Evolutionary conservation across 2,797 vertebrate species (phyloP), one percentile per base, ranked within the genome.

Genomic region (Trachurus trachurus): DNA sequence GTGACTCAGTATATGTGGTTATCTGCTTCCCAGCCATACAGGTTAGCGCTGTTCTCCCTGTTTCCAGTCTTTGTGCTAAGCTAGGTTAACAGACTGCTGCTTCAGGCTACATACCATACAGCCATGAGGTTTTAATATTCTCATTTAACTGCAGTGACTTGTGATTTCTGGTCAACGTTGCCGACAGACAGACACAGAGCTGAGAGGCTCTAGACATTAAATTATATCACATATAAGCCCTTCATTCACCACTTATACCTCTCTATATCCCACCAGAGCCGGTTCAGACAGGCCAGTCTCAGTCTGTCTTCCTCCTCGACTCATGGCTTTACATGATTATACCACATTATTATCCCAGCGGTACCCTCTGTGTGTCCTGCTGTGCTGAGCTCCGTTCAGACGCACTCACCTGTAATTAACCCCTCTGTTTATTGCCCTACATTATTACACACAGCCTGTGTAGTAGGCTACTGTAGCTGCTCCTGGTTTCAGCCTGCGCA

Each of bases 361-460:
- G 56, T 84, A 40, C 54, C 78, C 76, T 89, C 74, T 49, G 74
- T 81, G 67, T 76, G 72, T 83, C 83, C 86, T 81, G 68, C 81
- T 74, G 17, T 49, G 34, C 71, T 89, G 86, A 90, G 82, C 85
- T 83, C 76, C 21, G 56, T 81, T 85, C 86, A 91, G 78, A 85
- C 76, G 7, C 13, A 16, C 83, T 74, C 82, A 82, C 80, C 85
- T 87, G 73, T 91, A 85, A 87, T 91, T 83, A 89, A 85, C 79
- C 80, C 74, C 42, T 50, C 69, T 66, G 74, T 77, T 84, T 84
- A 79, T 85, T 79, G 84, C 75, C 78, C 83, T 86, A 77, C 85
- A 83, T 88, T 54, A 88, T 90, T 89, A 88, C 79, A 74, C 78
- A 52, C 73, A 58, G 52, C 58, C 54, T 52, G 50, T 62, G 56